Conservation (phyloP, 2,797 vertebrate species). For the Chromis chromis region DNA sequence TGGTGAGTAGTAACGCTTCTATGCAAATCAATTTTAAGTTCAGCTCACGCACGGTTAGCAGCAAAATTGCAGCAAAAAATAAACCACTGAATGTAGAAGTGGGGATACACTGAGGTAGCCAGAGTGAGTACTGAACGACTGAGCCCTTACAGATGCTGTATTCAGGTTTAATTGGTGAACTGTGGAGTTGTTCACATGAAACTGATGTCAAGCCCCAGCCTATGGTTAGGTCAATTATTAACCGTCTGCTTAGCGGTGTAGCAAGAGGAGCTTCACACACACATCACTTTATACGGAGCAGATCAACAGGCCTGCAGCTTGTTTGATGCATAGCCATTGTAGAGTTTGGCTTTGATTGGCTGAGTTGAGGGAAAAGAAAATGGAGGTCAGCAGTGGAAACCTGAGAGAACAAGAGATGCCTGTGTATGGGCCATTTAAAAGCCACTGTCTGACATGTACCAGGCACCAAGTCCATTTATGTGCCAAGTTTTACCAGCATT, state of each 20-base stretch:
- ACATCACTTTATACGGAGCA: not conserved
- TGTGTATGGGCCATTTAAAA: not conserved
- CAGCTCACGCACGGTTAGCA: conserved; percentile 11
- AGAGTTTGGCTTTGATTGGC: not conserved
- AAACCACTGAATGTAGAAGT: not conserved
- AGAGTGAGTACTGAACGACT: too few species aligned
- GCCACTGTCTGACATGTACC: not conserved
- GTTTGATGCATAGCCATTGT: not conserved
- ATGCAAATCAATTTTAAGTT: conserved; percentile 12
- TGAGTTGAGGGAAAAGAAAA: not conserved
- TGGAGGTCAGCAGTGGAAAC: not conserved
- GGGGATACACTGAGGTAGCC: not conserved
- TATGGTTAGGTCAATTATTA: not conserved
- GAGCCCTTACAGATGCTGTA: not conserved
- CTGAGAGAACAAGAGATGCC: too few species aligned
- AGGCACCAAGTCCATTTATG: not conserved
- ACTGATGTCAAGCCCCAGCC: not conserved
- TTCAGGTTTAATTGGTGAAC: not conserved
- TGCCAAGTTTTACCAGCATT: not conserved
- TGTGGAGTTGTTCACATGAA: not conserved
- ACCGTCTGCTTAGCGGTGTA: not conserved
- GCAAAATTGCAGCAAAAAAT: not conserved
- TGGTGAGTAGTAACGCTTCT: conserved; percentile 2
- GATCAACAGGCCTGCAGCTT: too few species aligned
- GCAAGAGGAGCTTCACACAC: conserved; percentile 13